Conservation (phyloP, 2,888 invertebrate species). For the Cistogaster globosa region DNA sequence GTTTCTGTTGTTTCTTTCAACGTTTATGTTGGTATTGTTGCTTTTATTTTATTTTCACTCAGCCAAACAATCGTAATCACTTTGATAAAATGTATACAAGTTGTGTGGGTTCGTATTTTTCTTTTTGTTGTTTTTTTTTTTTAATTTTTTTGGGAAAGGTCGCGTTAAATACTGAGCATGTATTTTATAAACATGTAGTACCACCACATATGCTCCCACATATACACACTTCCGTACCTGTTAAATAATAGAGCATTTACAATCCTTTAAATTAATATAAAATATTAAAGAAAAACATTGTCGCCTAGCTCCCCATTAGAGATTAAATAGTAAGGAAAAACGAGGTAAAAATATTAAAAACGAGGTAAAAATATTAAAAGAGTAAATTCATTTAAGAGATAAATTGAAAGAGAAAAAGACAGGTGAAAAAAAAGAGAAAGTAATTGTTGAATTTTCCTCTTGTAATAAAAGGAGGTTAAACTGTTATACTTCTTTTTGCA, state of each 20-base stretch:
- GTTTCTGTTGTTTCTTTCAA: slow-evolving; percentile 13
- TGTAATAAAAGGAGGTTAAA: background rate
- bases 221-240: background rate
- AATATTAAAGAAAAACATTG: background rate
- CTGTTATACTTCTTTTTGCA: slow-evolving; percentile 4
- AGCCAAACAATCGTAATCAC: slow-evolving; percentile 56
- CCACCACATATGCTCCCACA: background rate
- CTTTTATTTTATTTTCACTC: slow-evolving; percentile 25
- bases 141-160: slow-evolving; percentile 71
- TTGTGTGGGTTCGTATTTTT: slow-evolving; percentile 29
- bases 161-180: slow-evolving; percentile 59
- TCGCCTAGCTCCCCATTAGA: background rate
- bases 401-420: no score
- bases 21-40: slow-evolving; percentile 21
- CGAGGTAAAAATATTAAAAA: background rate
- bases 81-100: slow-evolving; percentile 65
- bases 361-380: background rate
- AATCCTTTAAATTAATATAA: slow-evolving; percentile 5
- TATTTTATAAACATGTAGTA: background rate
- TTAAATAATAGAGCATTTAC: slow-evolving; percentile 3
- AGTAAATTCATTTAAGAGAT: background rate
- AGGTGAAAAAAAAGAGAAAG: background rate
- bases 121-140: no score
- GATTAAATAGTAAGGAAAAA: background rate
- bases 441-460: background rate